These are phyloP conservation scores for Myiozetetes cayanensis DNA, from an alignment of 2,113 vertebrate species.

Conservation along the genomic window DNA sequence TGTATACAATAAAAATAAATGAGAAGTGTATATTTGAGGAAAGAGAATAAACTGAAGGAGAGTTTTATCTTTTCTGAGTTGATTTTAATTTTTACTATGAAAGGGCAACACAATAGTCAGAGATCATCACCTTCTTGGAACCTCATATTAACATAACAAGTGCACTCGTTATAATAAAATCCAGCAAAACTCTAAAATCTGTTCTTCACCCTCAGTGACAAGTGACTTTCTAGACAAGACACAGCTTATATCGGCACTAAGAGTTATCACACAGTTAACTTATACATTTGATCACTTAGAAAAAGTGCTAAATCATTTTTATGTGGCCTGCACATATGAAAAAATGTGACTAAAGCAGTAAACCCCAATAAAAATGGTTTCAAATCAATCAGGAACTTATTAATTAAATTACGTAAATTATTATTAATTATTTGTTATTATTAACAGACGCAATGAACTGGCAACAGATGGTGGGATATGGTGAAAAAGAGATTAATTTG, in stretches of 20 bases:
- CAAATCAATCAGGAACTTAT: not conserved
- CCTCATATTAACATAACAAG: not conserved
- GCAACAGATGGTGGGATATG: slow-evolving; percentile 51
- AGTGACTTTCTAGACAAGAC: not conserved
- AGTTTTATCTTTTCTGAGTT: not conserved
- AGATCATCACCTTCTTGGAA: not conserved
- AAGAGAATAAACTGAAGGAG: not conserved
- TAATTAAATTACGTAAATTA: slow-evolving; percentile 47
- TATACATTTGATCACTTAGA: not conserved
- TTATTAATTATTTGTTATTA: slow-evolving; percentile 66
- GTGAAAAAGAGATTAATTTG: slow-evolving; percentile 53
- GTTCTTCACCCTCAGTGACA: not conserved
- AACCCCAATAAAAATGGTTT: not conserved
- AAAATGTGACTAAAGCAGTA: not conserved
- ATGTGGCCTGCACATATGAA: too few species aligned
- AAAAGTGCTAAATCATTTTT: not conserved
- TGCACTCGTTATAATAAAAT: not conserved
- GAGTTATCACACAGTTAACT: not conserved
- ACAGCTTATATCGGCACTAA: not conserved
- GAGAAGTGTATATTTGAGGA: not conserved
- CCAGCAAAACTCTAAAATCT: not conserved
- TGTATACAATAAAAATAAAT: not conserved
- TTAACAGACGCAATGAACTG: slow-evolving; percentile 28
- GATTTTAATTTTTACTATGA: not conserved
- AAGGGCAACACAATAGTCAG: not conserved